Base-by-base conservation (phyloP, 2,113 vertebrate species). In the Furnarius figulus region DNA sequence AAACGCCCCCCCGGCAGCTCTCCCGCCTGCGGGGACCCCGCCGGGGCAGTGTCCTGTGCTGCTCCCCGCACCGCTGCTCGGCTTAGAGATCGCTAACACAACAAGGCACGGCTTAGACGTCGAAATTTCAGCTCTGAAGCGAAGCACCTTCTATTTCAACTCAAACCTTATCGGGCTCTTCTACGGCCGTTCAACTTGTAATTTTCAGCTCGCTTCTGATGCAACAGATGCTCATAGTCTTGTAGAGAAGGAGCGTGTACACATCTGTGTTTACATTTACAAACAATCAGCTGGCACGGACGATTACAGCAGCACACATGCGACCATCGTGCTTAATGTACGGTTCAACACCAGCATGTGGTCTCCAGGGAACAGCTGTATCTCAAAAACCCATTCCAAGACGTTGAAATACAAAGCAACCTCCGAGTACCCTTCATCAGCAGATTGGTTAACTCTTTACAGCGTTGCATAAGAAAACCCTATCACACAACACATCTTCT, bases 341-440 rank as follows among this genome's bases (percentile, higher is more conserved):
- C 1, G 30, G 40, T 9, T 53, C n/a, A 20, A 72, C n/a, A 22
- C 8, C 53, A 46, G n/a, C 15, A 1, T 0, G 2, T 15, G 14
- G 24, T 65, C 24, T 61, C 17, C 56, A 12, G 28, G 6, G 14
- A 62, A 5, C 14, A 61, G 62, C 58, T 62, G 46, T 33, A 8
- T 8, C 55, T 70, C 49, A 20, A 22, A 74, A 82, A 24, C 6
- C 0, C 56, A 2, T 40, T 47, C 19, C 40, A 61, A 44, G 14
- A 59, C 12, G 27, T 47, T n/a, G 49, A 72, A 67, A 55, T 25
- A 11, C 37, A 44, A 52, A 68, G 53, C 33, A 39, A 81, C 33
- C 66, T 74, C 33, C 1, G 0, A 49, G 52, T 31, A 68, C 20
- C 35, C 44, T 68, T 70, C 40, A 14, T 39, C 87, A 75, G 77